Evolutionary conservation across 2,888 invertebrate species (phyloP).

Genomic region (Lordiphosa andalusiaca): DNA sequence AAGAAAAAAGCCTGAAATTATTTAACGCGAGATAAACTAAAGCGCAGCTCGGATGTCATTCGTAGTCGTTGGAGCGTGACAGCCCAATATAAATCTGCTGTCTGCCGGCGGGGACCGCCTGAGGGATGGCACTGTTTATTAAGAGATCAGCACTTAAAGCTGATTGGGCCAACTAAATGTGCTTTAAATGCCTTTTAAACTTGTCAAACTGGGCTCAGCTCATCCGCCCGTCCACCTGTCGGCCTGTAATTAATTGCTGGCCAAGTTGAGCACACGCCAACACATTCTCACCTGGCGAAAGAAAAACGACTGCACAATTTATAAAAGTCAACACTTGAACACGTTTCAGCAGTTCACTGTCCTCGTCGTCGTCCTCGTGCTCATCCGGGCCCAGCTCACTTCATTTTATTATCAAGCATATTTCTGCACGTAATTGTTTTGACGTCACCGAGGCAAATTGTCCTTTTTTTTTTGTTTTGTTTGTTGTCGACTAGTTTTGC

Average conservation of each 20-base stretch:
- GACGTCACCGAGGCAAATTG: constrained; percentile 70
- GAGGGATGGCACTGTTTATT: constrained; percentile 28
- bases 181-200: constrained; percentile 55
- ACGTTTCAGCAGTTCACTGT: constrained; percentile 58
- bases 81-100: constrained; percentile 59
- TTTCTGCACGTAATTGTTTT: constrained; percentile 72
- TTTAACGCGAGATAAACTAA: constrained; percentile 65
- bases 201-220: constrained; percentile 24
- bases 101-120: constrained; percentile 25
- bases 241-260: constrained; percentile 65
- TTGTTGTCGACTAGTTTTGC: constrained; percentile 45
- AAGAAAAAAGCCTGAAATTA: constrained; percentile 51
- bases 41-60: constrained; percentile 52
- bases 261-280: constrained; percentile 59
- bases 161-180: constrained; percentile 52
- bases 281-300: constrained; percentile 33
- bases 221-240: constrained; percentile 15
- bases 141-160: constrained; percentile 35
- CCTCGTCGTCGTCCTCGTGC: constrained; percentile 7
- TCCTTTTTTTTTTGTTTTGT: constrained; percentile 47
- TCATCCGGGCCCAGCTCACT: constrained; percentile 37
- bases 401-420: constrained; percentile 74
- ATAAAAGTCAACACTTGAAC: constrained; percentile 75
- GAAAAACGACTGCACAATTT: constrained; percentile 68
- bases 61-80: constrained; percentile 51